Evolutionary conservation across 2,888 invertebrate species (phyloP), one percentile per base, ranked within the genome.

Genomic region (Argyra leucocephala): DNA sequence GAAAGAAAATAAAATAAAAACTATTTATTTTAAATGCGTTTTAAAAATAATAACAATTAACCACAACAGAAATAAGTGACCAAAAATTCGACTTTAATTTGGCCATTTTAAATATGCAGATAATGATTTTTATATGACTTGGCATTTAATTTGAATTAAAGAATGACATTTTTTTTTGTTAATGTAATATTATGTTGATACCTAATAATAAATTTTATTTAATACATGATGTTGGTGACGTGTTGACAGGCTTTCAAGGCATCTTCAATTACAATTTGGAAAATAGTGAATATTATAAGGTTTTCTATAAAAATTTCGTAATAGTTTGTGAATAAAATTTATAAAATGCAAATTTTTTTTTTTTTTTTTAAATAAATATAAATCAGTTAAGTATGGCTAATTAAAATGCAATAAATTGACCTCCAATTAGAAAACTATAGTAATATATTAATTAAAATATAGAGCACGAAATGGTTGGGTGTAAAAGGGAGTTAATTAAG

Each of bases 101-200:
- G 48, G 48, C 48, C 15, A 48, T n/a, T 48, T 48, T 48, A 48
- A 48, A 48, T 48, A 48, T 48, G 1, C n/a, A 48, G 3, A 48
- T 48, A 18, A 48, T 48, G 48, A n/a, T 48, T 48, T 48, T 48
- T 48, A n/a, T 31, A 48, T 48, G n/a, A 48, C n/a, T 48, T 48
- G 48, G 48, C 48, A 48, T 15, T 48, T 48, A 48, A 48, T 48
- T 48, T 15, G n/a, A n/a, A n/a, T n/a, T 18, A 5, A 15, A 48
- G 48, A 48, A 48, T 48, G 3, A 48, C 6, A 48, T 18, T 48
- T n/a, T 26, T 26, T 6, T 26, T 26, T 37, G 37, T 1, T 5
- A 48, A 48, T 48, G 48, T 18, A 15, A 48, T 18, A 12, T 48
- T 48, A 15, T 18, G 48, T 18, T 18, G 12, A 48, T 31, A 26